These are phyloP conservation scores for Aurelia aurita DNA, from an alignment of 30 jellyfish, hydroid and myxozoan genomes.

Conservation along the genomic window DNA sequence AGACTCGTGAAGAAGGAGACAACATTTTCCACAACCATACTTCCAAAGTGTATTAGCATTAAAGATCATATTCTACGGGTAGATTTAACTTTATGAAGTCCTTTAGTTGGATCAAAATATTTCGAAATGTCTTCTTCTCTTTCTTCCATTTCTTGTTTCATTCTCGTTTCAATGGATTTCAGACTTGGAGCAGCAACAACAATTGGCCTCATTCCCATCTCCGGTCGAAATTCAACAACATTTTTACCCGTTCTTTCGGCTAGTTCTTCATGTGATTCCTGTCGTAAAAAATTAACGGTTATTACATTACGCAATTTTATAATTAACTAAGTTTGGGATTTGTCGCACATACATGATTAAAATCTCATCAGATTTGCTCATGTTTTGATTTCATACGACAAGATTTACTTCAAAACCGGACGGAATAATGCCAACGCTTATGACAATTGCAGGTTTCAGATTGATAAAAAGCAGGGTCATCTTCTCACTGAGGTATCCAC, in stretches of 20 bases:
- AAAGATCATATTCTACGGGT: slow-evolving; percentile 15
- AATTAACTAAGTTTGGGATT: not conserved
- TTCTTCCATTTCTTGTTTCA: slow-evolving; percentile 49
- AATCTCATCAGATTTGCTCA: too few species aligned
- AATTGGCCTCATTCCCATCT: slow-evolving; percentile 80
- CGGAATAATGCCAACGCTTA: too few species aligned
- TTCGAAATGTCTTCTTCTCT: slow-evolving; percentile 55
- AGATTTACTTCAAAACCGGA: too few species aligned
- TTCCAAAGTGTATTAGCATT: not conserved
- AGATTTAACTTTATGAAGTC: slow-evolving; percentile 82
- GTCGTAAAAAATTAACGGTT: not conserved
- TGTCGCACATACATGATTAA: not conserved
- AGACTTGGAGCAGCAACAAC: slow-evolving; percentile 92
- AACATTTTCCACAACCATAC: not conserved
- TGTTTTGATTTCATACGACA: too few species aligned
- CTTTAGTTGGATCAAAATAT: slow-evolving; percentile 84
- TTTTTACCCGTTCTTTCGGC: slow-evolving; percentile 94
- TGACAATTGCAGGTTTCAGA: too few species aligned
- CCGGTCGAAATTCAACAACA: slow-evolving; percentile 92
- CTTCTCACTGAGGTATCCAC: too few species aligned
- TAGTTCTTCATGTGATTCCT: slow-evolving; percentile 94
- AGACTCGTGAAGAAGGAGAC: not conserved
- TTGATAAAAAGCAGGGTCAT: too few species aligned
- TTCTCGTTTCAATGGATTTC: slow-evolving; percentile 60
- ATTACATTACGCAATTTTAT: not conserved